phyloP scores from a whole-genome alignment of 2,888 invertebrate species.

The Elegia similella region DNA sequence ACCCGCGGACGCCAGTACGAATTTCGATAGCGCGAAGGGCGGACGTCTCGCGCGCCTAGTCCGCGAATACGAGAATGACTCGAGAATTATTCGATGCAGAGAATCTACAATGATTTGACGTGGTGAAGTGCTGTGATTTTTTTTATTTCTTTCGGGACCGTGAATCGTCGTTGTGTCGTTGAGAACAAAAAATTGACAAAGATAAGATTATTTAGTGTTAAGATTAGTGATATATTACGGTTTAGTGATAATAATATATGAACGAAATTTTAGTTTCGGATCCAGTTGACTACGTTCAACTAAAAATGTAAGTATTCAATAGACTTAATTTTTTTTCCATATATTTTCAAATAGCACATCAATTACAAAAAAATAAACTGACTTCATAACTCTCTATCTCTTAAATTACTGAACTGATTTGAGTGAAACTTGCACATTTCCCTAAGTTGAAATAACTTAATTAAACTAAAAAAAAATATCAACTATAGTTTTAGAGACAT shows the following conservation, averaged over 20 bases:
- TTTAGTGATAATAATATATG: neutral
- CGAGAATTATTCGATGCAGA: conserved; percentile 10
- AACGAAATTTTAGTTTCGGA: conserved; percentile 4
- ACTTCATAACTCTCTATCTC: no score
- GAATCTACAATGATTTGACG: conserved; percentile 13
- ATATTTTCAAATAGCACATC: neutral
- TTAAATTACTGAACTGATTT: no score
- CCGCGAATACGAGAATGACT: neutral
- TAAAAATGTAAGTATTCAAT: conserved; percentile 4
- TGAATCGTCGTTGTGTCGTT: neutral
- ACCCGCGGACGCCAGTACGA: neutral
- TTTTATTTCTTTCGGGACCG: conserved; percentile 4
- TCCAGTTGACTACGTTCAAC: neutral
- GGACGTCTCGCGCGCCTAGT: neutral
- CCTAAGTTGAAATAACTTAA: no score
- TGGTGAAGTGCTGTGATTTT: conserved; percentile 14
- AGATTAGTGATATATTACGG: neutral
- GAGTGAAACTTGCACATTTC: no score
- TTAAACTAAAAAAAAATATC: no score
- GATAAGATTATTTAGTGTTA: conserved; percentile 14
- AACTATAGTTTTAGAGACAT: no score
- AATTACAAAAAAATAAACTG: no score
- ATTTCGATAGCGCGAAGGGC: neutral
- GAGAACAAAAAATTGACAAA: conserved; percentile 8
- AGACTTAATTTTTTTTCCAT: neutral